phyloP scores from a whole-genome alignment of 1,140 invertebrate species.

The Papilio glaucus region DNA sequence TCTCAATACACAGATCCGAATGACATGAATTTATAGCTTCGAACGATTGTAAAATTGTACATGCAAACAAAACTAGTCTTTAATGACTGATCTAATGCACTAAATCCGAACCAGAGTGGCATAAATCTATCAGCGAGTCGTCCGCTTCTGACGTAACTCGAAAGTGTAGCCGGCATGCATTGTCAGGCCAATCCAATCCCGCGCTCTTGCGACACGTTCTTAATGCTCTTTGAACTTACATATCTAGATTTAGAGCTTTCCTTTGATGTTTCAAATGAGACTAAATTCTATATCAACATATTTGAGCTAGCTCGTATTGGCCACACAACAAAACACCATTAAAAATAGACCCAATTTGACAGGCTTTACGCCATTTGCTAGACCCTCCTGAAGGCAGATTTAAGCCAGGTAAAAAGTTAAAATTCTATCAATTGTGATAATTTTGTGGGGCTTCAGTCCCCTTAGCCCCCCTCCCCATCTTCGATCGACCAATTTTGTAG shows the following conservation, averaged over 20 bases:
- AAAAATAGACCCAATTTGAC: too few species aligned
- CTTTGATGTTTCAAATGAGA: conserved; percentile 8
- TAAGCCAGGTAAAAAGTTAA: too few species aligned
- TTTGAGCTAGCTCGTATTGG: not conserved
- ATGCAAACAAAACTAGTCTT: conserved; percentile 17
- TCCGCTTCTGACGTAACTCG: conserved; percentile 15
- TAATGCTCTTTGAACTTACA: conserved; percentile 29
- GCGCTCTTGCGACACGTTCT: conserved; percentile 18
- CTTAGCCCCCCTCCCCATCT: too few species aligned
- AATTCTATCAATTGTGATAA: too few species aligned
- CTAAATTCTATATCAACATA: not conserved
- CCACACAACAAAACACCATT: too few species aligned
- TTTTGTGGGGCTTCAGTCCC: too few species aligned
- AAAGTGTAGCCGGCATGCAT: conserved; percentile 16
- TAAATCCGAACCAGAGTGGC: not conserved
- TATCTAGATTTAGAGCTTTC: conserved; percentile 30
- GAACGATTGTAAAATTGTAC: not conserved
- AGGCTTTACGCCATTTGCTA: too few species aligned
- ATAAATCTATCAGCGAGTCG: conserved; percentile 28
- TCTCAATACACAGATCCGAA: not conserved
- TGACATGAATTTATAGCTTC: conserved; percentile 12
- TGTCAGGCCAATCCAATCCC: conserved; percentile 13
- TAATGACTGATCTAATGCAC: conserved; percentile 18
- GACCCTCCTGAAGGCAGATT: too few species aligned
- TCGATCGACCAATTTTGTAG: too few species aligned